Evolutionary conservation across 2,797 vertebrate species (phyloP), one percentile per base, ranked within the genome.

Genomic region (Tokudaia tokunoshimensis): DNA sequence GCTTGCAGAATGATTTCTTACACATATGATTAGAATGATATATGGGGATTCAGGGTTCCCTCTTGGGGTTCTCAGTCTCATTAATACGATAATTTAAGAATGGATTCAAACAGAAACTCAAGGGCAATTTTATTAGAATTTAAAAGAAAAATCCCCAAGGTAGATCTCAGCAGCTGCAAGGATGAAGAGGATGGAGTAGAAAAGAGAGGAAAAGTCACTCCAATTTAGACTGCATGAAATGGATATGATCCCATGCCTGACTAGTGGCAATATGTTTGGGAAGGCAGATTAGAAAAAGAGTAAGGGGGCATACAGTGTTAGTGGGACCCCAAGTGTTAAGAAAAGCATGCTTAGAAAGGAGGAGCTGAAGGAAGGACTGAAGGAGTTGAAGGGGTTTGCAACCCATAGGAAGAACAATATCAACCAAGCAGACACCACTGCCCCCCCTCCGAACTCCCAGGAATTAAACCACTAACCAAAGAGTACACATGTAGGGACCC

Each of bases 31-130:
- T 78, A 50, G 72, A 89, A 67, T 52, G 83, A 85, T 67, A 67
- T 85, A 20, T 85, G 44, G 63, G 31, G n/a, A 85, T 85, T 85
- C 83, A 50, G 41, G 83, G 11, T 67, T 31, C 44, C 83, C 63
- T 50, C 63, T 85, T 85, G 44, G 15, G 44, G 44, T 85, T 24
- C 63, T 50, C 34, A 50, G 83, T 85, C 63, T 85, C 63, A 85
- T 85, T 85, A 67, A 85, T 85, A 85, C 63, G 67, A 50, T 85
- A 85, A 85, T 67, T 85, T 67, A 85, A 85, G 83, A 85, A 67
- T 85, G 83, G 31, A 67, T 20, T 85, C 83, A 85, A 85, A 85
- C 34, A 82, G 37, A 80, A 85, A 31, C 31, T 85, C 83, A 67
- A 67, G 83, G 63, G 44, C 83, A 85, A 85, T n/a, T 85, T 85